phyloP scores from a whole-genome alignment of 64 coral and sea anemone species.

The Pocillopora verrucosa region DNA sequence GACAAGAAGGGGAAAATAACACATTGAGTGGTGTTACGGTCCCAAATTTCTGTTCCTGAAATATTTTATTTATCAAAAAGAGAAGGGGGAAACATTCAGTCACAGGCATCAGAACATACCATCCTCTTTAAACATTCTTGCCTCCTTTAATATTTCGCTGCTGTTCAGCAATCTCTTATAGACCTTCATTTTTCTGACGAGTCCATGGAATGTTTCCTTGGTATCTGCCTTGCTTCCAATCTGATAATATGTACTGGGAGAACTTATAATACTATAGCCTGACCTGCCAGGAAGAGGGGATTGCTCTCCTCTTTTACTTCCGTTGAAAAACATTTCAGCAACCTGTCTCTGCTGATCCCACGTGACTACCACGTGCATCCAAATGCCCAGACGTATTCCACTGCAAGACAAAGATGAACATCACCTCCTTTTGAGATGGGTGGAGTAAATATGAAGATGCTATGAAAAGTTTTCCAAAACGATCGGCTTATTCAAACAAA shows the following conservation, averaged over 20 bases:
- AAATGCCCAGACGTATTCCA: neutral
- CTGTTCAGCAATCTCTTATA: neutral
- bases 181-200: neutral
- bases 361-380: neutral
- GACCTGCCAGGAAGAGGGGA: neutral
- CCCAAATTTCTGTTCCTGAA: too few relatives aligned
- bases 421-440: too few relatives aligned
- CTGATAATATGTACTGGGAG: neutral
- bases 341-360: neutral
- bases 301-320: too few relatives aligned
- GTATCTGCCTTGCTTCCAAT: neutral
- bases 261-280: neutral
- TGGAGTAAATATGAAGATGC: too few relatives aligned
- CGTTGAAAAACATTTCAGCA: neutral
- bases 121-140: neutral
- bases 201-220: neutral
- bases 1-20: too few relatives aligned
- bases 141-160: neutral
- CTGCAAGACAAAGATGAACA: neutral
- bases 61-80: too few relatives aligned
- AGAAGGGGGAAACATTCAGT: too few relatives aligned
- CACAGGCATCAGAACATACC: neutral
- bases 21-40: too few relatives aligned
- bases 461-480: too few relatives aligned
- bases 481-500: too few relatives aligned